Evolutionary conservation across 1,140 invertebrate genomes (phyloP), one percentile per base, ranked within the genome.

Genomic region (Drosophila truncata): DNA sequence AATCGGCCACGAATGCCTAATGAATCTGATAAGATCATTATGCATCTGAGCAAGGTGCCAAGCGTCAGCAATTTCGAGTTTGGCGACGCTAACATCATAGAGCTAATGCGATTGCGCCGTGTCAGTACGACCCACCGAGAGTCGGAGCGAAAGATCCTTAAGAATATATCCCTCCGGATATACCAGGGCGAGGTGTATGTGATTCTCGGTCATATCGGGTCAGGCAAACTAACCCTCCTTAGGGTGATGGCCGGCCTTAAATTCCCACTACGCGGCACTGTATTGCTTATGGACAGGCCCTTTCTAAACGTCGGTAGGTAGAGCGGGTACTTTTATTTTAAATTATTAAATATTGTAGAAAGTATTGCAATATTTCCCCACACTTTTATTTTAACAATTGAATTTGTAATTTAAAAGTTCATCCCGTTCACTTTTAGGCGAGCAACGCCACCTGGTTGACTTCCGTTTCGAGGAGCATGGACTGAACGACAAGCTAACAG

Each of bases 241-340:
- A 95, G 95, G 16, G 96, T 97, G 91, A 93, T 97, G 14, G 97
- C 96, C 3, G 98, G 97, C 3, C 93, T 98, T 13, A 96, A 97
- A 1, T 93, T 95, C 39, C 66, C 84, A 0, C 3, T 65, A 1
- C 54, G 62, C 1, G 91, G 91, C 16, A 37, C 10, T 1, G 61
- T 92, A 3, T 7, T n/a, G 0, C 35, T 69, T 23, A 18, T 60
- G 47, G 82, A 65, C 10, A 33, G 66, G 5, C 61, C 70, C 0
- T 73, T 77, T 33, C 18, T 50, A 2, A 13, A 11, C 13, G 62
- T 14, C 7, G 59, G 62, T 63, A 62, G 4, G 62, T 50, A 6
- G 44, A 23, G 7, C 16, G 4, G 11, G 3, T 20, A 20, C 18
- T 44, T 44, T 2, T 13, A 33, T 13, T 20, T 8, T 29, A 6